These are phyloP conservation scores for Ranitomeya imitator DNA, from an alignment of 2,113 vertebrate genomes.

Conservation along the genomic window DNA sequence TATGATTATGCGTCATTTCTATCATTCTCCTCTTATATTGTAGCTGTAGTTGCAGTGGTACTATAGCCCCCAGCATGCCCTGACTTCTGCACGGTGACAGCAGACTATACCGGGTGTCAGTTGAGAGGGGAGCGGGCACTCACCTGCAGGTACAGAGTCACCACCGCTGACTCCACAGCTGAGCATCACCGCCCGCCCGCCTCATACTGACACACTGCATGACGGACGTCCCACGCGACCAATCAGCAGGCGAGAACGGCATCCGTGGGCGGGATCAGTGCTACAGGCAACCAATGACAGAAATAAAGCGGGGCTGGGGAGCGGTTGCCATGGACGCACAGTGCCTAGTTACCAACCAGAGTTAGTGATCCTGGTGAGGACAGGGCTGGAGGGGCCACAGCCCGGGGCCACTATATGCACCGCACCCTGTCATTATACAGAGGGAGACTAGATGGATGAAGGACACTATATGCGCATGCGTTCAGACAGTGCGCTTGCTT, in stretches of 20 bases:
- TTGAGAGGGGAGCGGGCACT: neutral
- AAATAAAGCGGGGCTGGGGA: neutral
- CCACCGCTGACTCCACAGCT: neutral
- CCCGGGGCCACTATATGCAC: neutral
- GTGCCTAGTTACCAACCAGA: slow-evolving; percentile 21
- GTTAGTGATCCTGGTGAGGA: slow-evolving; percentile 15
- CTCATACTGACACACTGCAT: neutral
- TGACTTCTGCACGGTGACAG: neutral
- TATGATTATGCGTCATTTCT: too few relatives aligned
- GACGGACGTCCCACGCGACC: neutral
- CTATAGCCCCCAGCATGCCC: too few relatives aligned
- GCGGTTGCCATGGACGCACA: slow-evolving; percentile 51
- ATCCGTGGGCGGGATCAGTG: neutral
- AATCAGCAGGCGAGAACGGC: neutral
- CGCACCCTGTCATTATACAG: neutral
- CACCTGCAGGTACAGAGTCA: neutral
- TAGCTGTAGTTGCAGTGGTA: too few relatives aligned
- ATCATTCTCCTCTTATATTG: too few relatives aligned
- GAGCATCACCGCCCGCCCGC: slow-evolving; percentile 12
- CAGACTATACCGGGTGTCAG: neutral
- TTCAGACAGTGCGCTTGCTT: too few relatives aligned
- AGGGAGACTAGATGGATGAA: too few relatives aligned
- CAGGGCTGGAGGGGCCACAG: neutral
- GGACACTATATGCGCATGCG: too few relatives aligned
- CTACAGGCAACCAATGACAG: neutral